Conservation (phyloP, 1,140 invertebrate species). For the Pseudomyrmex cubaensis region DNA sequence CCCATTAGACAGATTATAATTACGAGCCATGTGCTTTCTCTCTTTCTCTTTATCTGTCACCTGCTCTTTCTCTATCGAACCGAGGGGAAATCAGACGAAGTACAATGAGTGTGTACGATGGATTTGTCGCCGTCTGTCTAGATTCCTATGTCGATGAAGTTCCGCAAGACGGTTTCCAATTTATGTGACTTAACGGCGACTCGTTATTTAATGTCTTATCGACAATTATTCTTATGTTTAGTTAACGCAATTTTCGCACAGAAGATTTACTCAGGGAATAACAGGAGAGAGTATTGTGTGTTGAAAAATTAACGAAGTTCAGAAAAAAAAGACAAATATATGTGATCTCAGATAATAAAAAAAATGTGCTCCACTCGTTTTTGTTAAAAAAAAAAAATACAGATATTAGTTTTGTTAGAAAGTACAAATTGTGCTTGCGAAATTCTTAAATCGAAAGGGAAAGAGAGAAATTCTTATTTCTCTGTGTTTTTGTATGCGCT, state of each 20-base stretch:
- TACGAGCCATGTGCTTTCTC: constrained; percentile 48
- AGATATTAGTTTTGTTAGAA: background rate
- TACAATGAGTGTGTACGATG: constrained; percentile 13
- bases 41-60: background rate
- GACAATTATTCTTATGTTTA: background rate
- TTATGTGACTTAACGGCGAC: too few species aligned
- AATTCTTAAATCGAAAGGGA: too few species aligned
- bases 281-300: too few species aligned
- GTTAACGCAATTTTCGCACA: background rate
- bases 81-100: constrained; percentile 55
- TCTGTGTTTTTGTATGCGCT: background rate
- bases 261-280: background rate
- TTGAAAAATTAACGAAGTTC: background rate
- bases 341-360: too few species aligned
- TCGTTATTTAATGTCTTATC: background rate
- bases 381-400: background rate
- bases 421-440: background rate
- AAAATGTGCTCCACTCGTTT: background rate
- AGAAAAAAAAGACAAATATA: background rate
- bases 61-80: constrained; percentile 19
- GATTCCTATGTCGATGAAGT: constrained; percentile 1
- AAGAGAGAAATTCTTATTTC: background rate
- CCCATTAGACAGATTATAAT: constrained; percentile 72
- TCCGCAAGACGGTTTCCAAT: background rate
- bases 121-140: constrained; percentile 9